Base-by-base conservation (phyloP, 35 echinoderm and acorn worm species). In the Stichopus chloronotus region DNA sequence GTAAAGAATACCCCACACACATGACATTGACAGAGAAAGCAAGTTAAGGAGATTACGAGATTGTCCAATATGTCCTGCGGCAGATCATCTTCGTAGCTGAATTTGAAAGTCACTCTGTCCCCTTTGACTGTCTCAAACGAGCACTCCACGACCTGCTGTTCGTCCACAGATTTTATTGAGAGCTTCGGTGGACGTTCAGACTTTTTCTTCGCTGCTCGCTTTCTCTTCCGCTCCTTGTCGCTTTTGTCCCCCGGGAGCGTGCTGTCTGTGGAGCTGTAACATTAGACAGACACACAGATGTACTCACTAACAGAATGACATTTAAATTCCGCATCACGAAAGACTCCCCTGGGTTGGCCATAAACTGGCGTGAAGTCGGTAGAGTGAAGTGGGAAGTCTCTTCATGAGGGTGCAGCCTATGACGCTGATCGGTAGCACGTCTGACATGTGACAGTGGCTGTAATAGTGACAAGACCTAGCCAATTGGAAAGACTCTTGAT, bases 71-170 rank as follows among this genome's bases (percentile, higher is more conserved):
- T 96, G 30, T 94, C 97, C 57, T 94, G 84, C 9, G 92, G 84
- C 59, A 87, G 57, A 80, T 99, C 97, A 92, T 96, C 93, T 83
- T 96, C 95, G 63, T 92, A 71, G 56, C 93, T 94, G 72, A 96
- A 99, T 87, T 95, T 96, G 78, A 99, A 99, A 24, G 93, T 94
- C 16, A 99, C 95, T 77, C 87, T 93, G 63, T 99, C 93, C n/a
- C 97, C 97, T 53, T 93, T 91, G 53, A 94, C 88, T 8, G 95
- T 94, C 81, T 96, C 95, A 90, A 99, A 95, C 7, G 91, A 92
- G 69, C 97, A 99, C 90, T 99, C 97, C 6, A 96, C 92, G 54
- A 99, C 91, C 55, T 93, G 78, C 23, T 96, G 95, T 59, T 94
- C 89, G 57, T 95, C 94, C 30, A 96, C 91, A 14, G 93, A 94